A percentile compares a stretch with the other conserved stretches of the same genome.
Conservation (phyloP, 2,113 vertebrate species). For the Rhineura floridana region DNA sequence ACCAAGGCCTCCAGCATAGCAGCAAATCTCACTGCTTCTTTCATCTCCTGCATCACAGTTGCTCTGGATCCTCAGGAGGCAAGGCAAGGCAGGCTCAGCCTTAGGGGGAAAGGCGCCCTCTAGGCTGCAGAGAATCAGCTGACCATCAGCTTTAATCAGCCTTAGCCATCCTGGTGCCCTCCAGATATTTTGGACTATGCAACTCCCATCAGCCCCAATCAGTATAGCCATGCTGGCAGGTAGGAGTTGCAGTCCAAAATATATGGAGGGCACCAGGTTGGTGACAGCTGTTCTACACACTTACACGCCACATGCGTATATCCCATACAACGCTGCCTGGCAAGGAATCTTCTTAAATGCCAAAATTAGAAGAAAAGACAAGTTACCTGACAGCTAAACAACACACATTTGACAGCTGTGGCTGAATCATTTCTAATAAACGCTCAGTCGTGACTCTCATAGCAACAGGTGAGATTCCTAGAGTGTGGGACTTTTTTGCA, state of each 20-base stretch:
- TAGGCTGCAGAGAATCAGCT: neutral
- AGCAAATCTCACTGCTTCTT: too few species aligned
- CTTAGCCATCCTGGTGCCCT: too few species aligned
- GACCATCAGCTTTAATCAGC: too few species aligned
- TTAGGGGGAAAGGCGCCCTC: neutral
- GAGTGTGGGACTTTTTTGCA: conserved; percentile 27
- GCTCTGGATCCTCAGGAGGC: too few species aligned
- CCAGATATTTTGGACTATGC: too few species aligned
- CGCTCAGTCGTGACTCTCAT: conserved; percentile 57
- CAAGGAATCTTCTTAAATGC: neutral
- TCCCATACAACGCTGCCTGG: neutral
- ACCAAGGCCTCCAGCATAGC: too few species aligned
- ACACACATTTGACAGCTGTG: neutral
- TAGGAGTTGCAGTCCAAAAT: too few species aligned
- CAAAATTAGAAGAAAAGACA: neutral
- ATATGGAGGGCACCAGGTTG: neutral
- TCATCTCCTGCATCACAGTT: too few species aligned
- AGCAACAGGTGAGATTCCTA: conserved; percentile 54
- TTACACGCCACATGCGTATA: neutral
- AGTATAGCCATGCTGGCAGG: too few species aligned
- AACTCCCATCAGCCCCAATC: too few species aligned
- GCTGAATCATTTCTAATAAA: conserved; percentile 62
- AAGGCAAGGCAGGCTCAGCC: too few species aligned
- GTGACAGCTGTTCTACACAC: neutral
- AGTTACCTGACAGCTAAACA: conserved; percentile 15